These are phyloP conservation scores for Oreochromis tanganicae DNA, from an alignment of 2,113 vertebrate genomes.

Conservation along the genomic window DNA sequence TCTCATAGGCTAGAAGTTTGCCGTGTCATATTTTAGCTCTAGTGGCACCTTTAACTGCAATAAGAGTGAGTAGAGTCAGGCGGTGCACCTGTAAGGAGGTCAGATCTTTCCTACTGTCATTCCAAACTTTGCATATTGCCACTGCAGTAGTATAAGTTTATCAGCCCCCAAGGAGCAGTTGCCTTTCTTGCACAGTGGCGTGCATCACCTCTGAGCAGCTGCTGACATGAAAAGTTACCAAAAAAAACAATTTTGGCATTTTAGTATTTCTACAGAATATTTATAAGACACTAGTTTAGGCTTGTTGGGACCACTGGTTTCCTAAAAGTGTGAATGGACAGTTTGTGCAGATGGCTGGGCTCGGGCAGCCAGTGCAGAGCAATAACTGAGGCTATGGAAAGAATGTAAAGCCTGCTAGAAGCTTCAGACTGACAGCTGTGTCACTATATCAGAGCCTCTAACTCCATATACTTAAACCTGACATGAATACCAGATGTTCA, in stretches of 20 bases:
- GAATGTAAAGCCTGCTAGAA: constrained; percentile 22
- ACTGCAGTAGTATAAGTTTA: not conserved
- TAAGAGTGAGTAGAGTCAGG: not conserved
- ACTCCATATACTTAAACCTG: not conserved
- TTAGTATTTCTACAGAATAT: not conserved
- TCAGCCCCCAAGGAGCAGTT: not conserved
- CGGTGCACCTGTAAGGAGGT: not conserved
- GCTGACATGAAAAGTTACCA: not conserved
- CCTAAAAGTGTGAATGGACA: not conserved
- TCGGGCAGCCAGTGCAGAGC: not conserved
- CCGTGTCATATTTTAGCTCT: not conserved
- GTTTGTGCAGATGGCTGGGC: not conserved
- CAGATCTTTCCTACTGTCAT: not conserved
- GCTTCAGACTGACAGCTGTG: not conserved
- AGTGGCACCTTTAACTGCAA: not conserved
- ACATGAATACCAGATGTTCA: not conserved
- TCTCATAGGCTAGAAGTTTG: not conserved
- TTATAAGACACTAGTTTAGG: not conserved
- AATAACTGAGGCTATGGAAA: constrained; percentile 20
- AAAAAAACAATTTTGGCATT: rapidly evolving
- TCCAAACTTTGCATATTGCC: not conserved
- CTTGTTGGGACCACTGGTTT: not conserved
- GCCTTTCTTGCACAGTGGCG: rapidly evolving
- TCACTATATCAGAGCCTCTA: not conserved
- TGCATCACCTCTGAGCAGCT: not conserved